Base-by-base conservation (phyloP, 2,113 vertebrate genomes). In the Lates calcarifer region DNA sequence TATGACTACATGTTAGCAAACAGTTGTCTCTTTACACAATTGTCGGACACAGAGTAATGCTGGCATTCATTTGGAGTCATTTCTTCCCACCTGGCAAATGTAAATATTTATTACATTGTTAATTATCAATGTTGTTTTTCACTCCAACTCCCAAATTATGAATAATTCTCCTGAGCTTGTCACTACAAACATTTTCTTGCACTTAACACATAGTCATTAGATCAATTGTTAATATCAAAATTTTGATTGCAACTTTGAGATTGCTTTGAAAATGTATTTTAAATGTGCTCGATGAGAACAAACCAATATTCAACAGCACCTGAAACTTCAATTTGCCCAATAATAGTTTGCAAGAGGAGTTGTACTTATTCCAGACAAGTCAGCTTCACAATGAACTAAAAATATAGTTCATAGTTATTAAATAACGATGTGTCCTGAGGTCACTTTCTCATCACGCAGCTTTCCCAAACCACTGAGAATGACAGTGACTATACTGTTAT, bases 401-500 rank as follows among this genome's bases (percentile, higher is more conserved):
- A 81, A 67, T 26, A 39, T 24, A 58, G 45, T 39, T 73, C 28
- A 82, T 6, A 83, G 76, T 55, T 58, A 77, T 73, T 31, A 81
- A 62, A 58, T 56, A 57, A 68, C 20, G 65, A 20, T n/a, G n/a
- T 66, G 60, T 81, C 68, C 33, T 15, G 1, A 22, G 72, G 83
- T 77, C 35, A 77, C 72, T 82, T 56, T 51, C 43, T 76, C 64
- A 22, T 61, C 51, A 56, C 67, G 24, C 41, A 63, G 45, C 76
- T 83, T 85, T 74, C 20, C 57, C 47, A 53, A 74, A 41, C n/a
- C 20, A 12, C 12, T 0, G 20, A 72, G 53, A 75, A 55, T 43
- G 68, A 66, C 51, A 26, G 28, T 4, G 3, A 41, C 60, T 79
- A 31, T 28, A 41, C 65, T 45, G 49, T 55, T 61, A 81, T 80